phyloP scores from a whole-genome alignment of 2,888 invertebrate species.

The Drosophila nigritarsus region DNA sequence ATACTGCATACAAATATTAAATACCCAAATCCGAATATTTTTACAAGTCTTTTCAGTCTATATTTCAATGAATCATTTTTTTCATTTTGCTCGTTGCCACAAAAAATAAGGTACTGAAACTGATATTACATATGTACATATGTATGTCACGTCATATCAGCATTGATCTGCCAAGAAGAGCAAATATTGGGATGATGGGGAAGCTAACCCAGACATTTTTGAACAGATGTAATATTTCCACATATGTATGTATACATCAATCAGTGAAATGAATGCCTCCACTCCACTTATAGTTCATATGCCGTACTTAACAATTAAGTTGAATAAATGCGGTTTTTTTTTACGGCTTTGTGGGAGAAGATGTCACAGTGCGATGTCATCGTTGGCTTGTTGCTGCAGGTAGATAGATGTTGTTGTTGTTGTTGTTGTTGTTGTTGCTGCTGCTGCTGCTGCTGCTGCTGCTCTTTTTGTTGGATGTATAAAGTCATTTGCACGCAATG shows the following conservation, averaged over 20 bases:
- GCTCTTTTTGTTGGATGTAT: constrained; percentile 37
- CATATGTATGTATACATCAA: background rate
- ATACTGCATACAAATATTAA: background rate
- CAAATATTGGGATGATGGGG: background rate
- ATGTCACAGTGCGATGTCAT: constrained; percentile 1
- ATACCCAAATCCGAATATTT: background rate
- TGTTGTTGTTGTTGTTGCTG: constrained; percentile 17
- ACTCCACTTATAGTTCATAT: too few species aligned
- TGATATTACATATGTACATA: background rate
- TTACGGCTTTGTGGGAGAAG: background rate
- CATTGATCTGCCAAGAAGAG: background rate
- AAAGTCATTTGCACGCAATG: constrained; percentile 68
- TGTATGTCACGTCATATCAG: too few species aligned
- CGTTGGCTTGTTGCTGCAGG: constrained; percentile 33
- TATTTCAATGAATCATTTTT: background rate
- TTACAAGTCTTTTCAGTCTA: background rate
- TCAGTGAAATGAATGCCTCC: too few species aligned
- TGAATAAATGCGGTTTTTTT: background rate
- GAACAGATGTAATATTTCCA: background rate
- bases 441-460: constrained; percentile 23
- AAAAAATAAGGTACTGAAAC: background rate
- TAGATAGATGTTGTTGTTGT: constrained; percentile 4
- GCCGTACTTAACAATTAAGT: too few species aligned
- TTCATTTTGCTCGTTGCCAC: too few species aligned
- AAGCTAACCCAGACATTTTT: background rate